Evolutionary conservation across 2,888 invertebrate species (phyloP), one percentile per base, ranked within the genome.

Genomic region (Dynastes maya): DNA sequence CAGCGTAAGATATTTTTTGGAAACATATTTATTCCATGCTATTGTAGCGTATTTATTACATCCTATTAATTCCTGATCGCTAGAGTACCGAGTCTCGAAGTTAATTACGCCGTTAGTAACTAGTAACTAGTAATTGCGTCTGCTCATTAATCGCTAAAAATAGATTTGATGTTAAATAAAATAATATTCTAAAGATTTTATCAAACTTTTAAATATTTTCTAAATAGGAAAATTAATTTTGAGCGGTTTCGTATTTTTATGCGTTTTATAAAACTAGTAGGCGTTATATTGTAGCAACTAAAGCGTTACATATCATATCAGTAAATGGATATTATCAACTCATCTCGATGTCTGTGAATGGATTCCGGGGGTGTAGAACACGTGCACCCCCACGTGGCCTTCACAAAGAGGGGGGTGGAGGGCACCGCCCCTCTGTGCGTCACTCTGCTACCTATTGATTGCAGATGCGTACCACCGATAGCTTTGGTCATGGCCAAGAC

Each of bases 331-430:
- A 37, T 61, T 77, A 77, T 77, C 77, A 77, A 45, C 45, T 77
- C 70, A 77, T 77, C 77, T 77, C 51, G 45, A 32, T 71, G 83
- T 82, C 82, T 83, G 84, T 84, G 85, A 86, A 87, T 86, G 85
- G 82, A 83, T 85, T 85, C 84, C 83, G 82, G 84, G 84, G 84
- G 85, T 82, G 83, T 82, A 71, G 78, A 85, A 84, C 88, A 87
- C 87, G 87, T 87, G 87, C 85, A 84, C 83, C 85, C 85, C 85
- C 87, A 87, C 86, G 87, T 87, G 87, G 84, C 86, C 87, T 86
- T 87, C 86, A 81, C 82, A 81, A 84, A 16, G 16, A 16, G 83
- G 85, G 16, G 83, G 84, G 84, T 82, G 83, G 85, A 83, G 82
- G 83, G 81, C 80, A 80, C 84, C 86, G 84, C 86, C 86, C 84